Evolutionary conservation across 2,113 vertebrate genomes (phyloP).

Genomic region (Amblyopsis rosae): DNA sequence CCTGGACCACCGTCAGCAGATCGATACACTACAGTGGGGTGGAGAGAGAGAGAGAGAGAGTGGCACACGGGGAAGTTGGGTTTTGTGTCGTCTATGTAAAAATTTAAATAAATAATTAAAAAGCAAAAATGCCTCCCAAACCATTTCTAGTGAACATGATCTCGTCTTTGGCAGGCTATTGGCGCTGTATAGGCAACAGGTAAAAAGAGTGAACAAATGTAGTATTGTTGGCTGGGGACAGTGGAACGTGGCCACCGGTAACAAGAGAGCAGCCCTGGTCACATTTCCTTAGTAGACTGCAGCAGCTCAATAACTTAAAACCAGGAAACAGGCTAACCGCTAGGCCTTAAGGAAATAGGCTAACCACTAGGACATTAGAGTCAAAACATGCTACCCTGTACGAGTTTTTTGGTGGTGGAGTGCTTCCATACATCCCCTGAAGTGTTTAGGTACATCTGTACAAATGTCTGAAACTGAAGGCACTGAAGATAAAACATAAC

Average conservation of each 20-base stretch:
- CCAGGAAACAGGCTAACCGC: slow-evolving; percentile 7
- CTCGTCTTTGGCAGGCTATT: not conserved
- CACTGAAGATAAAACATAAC: too few species aligned
- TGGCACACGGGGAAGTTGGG: not conserved
- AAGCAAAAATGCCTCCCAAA: too few species aligned
- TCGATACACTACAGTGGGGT: slow-evolving; percentile 83
- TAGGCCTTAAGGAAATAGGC: slow-evolving; percentile 2
- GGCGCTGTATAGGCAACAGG: slow-evolving; percentile 10
- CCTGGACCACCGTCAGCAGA: slow-evolving; percentile 91
- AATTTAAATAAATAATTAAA: not conserved
- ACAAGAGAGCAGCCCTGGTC: slow-evolving; percentile 21
- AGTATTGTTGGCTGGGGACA: slow-evolving; percentile 22
- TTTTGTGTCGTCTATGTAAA: not conserved
- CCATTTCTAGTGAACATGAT: too few species aligned
- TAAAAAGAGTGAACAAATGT: slow-evolving; percentile 30
- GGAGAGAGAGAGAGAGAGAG: not conserved
- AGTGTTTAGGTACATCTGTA: not conserved
- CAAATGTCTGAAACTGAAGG: not conserved
- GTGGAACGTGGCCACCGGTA: slow-evolving; percentile 23
- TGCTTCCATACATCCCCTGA: not conserved
- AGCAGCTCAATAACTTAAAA: not conserved
- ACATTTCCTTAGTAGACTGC: slow-evolving; percentile 4
- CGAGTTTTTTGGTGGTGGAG: not conserved
- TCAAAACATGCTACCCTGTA: not conserved
- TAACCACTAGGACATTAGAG: slow-evolving; percentile 9